Percentiles rank a stretch among this genome's conserved stretches.
Conservation (phyloP, 2,113 vertebrate genomes). For the Tachycineta bicolor region DNA sequence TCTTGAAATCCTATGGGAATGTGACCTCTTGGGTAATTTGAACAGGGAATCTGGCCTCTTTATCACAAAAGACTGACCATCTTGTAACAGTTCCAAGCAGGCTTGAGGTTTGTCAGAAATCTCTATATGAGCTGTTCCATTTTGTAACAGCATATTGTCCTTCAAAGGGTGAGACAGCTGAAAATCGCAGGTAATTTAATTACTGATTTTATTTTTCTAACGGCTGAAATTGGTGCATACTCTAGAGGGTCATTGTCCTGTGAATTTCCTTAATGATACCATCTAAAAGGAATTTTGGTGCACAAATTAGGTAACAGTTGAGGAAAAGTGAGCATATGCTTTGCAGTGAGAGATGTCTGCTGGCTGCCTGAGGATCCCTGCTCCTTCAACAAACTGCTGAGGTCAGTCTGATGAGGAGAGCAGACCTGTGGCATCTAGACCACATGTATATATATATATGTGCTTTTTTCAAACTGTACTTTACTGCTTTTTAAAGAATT, state of each 20-base stretch:
- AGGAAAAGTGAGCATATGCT: not conserved
- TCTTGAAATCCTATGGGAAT: not conserved
- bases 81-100: not conserved
- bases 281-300: not conserved
- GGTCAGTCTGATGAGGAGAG: not conserved
- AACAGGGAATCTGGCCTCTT: not conserved
- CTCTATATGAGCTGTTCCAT: not conserved
- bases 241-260: not conserved
- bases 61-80: not conserved
- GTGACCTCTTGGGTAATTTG: not conserved
- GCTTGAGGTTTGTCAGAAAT: not conserved
- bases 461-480: not conserved
- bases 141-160: not conserved
- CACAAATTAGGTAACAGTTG: not conserved
- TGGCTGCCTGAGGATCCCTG: not conserved
- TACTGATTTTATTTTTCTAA: not conserved
- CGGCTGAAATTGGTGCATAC: not conserved
- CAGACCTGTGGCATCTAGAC: not conserved
- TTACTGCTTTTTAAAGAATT: not conserved
- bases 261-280: not conserved
- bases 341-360: not conserved
- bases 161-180: not conserved
- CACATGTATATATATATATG: accelerated
- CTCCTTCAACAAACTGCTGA: not conserved
- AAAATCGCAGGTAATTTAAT: not conserved